A percentile compares a stretch with the other conserved stretches of the same genome.
Evolutionary conservation across 2,888 invertebrate species (phyloP).

Genomic region (Perdita meconis): DNA sequence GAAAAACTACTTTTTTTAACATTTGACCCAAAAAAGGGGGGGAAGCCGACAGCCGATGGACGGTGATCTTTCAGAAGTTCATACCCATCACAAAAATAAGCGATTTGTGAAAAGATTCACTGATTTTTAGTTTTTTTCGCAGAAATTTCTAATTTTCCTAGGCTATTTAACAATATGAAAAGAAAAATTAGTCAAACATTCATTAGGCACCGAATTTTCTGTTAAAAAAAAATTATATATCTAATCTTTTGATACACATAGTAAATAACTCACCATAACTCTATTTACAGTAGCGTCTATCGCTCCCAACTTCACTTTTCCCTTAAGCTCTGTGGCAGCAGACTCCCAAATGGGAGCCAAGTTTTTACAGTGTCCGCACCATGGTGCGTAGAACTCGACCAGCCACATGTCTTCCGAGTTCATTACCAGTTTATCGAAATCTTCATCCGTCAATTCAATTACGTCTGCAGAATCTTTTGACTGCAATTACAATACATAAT

Average conservation of each 20-base stretch:
- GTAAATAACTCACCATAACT: constrained; percentile 84
- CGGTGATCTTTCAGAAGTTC: too few species aligned
- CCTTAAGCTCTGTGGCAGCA: constrained; percentile 97
- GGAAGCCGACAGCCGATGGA: too few species aligned
- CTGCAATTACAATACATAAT: constrained; percentile 53
- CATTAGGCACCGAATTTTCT: too few species aligned
- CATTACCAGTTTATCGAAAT: constrained; percentile 96
- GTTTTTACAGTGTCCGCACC: constrained; percentile 99
- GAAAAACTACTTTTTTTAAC: too few species aligned
- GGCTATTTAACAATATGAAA: too few species aligned
- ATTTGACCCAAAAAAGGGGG: too few species aligned
- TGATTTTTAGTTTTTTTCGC: too few species aligned
- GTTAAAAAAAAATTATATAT: background rate
- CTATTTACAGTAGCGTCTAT: constrained; percentile 97
- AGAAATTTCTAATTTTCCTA: too few species aligned
- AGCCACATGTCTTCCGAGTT: constrained; percentile 98
- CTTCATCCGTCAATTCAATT: constrained; percentile 96
- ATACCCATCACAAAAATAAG: too few species aligned
- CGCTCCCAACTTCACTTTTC: constrained; percentile 98
- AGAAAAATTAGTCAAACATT: too few species aligned
- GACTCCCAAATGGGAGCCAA: constrained; percentile 98
- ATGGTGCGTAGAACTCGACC: constrained; percentile 98
- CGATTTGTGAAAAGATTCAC: too few species aligned
- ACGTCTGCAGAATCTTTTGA: constrained; percentile 87
- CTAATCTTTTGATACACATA: constrained; percentile 1